These are phyloP conservation scores for Chelonus formosanus DNA, from an alignment of 2,888 invertebrate species.

Conservation along the genomic window DNA sequence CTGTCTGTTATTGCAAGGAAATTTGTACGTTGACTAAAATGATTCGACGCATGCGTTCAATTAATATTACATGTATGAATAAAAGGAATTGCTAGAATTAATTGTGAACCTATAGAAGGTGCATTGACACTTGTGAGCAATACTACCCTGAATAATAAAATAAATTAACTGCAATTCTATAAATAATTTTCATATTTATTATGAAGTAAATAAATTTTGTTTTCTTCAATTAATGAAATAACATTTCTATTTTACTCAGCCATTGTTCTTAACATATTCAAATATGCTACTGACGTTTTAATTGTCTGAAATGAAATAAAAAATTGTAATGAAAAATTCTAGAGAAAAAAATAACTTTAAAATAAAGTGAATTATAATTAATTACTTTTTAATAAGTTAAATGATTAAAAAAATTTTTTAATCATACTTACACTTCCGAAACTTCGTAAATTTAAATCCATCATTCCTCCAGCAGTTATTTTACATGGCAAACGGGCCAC, in stretches of 20 bases:
- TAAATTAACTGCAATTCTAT: too few species aligned
- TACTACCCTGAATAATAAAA: too few species aligned
- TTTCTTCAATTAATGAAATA: too few species aligned
- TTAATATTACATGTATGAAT: background rate
- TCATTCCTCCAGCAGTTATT: constrained; percentile 38
- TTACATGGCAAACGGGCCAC: constrained; percentile 32
- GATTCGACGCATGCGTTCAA: background rate
- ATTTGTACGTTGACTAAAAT: background rate
- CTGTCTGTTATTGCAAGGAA: too few species aligned
- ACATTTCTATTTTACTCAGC: too few species aligned
- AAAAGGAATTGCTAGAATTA: background rate
- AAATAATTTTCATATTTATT: background rate
- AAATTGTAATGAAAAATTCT: too few species aligned
- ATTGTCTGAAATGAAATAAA: constrained; percentile 37
- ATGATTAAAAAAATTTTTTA: too few species aligned
- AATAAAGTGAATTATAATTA: too few species aligned
- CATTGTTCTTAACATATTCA: constrained; percentile 40
- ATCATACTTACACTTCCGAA: constrained; percentile 44
- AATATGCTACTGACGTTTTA: constrained; percentile 41
- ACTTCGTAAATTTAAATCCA: constrained; percentile 42
- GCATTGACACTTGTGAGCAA: too few species aligned
- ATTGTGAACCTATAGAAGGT: too few species aligned
- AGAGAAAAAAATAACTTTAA: too few species aligned
- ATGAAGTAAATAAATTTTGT: background rate
- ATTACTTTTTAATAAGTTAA: background rate